Base-by-base conservation (phyloP, 1,140 invertebrate genomes). In the Ephestia elutella region DNA sequence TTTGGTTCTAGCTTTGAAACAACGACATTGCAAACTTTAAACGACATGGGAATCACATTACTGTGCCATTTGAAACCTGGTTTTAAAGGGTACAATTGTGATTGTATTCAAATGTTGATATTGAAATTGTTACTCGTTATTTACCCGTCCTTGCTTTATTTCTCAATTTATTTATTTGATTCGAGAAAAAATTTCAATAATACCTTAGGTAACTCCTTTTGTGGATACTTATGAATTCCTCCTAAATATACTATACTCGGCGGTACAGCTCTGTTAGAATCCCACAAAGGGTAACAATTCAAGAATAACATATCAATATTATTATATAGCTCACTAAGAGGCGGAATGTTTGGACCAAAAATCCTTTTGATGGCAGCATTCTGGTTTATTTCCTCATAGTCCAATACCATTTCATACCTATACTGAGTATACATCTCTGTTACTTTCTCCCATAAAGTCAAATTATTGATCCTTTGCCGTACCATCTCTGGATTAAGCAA, bases 271-370 rank as follows among this genome's bases (percentile, higher is more conserved):
- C 83, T 68, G 17, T 78, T 73, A 48, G 76, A 70, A 28, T 80
- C 68, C 62, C 89, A 77, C 0, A 83, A 62, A 4, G 82, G 85
- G 83, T 91, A 82, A 8, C 66, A 70, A 65, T 89, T 90, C 4
- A 87, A 32, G 54, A 93, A 86, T 9, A 91, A 59, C 68, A 93
- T 70, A 56, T 86, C 89, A 2, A 88, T 68, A 68, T 89, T 89
- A 35, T 73, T 69, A 30, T 78, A 71, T n/a, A 91, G 60, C 56
- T 89, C 80, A 62, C 68, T 61, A 57, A 73, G 64, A 35, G 65
- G 13, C 35, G 87, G 77, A 44, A 81, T 58, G 54, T 80, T 69
- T 5, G 69, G 20, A 3, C 82, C 87, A 60, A 90, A 88, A 50
- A 20, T 50, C 10, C 20, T 50, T 50, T 20, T 50, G 9, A 50